phyloP scores from a whole-genome alignment of 2,888 invertebrate species.

The Melinaea menophilus region DNA sequence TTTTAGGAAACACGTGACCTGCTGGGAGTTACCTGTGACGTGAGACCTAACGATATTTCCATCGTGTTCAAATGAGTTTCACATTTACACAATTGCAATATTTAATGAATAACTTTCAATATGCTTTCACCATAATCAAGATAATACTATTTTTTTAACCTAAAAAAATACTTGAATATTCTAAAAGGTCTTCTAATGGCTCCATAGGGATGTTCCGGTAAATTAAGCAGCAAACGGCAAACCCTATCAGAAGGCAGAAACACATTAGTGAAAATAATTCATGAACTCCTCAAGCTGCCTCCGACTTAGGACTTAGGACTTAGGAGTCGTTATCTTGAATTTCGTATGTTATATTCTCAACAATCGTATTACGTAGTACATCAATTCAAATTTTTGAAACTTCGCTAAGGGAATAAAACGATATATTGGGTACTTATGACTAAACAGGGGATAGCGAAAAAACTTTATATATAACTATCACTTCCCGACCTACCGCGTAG shows the following conservation, averaged over 20 bases:
- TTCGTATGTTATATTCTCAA: neutral
- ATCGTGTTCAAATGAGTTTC: neutral
- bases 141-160: constrained; percentile 12
- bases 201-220: constrained; percentile 21
- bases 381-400: too few species aligned
- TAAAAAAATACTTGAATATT: constrained; percentile 21
- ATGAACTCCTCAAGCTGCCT: constrained; percentile 11
- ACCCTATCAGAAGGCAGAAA: constrained; percentile 13
- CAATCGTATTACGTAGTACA: too few species aligned
- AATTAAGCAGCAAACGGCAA: constrained; percentile 18
- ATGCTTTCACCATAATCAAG: neutral
- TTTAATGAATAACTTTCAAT: neutral
- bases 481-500: constrained; percentile 24
- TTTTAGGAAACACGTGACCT: neutral
- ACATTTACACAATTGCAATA: too few species aligned
- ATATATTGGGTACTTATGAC: too few species aligned
- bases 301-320: neutral
- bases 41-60: neutral
- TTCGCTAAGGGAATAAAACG: too few species aligned
- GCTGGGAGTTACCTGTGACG: neutral
- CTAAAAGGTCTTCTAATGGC: constrained; percentile 12
- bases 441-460: too few species aligned
- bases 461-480: neutral
- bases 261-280: constrained; percentile 24
- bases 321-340: neutral